A percentile compares a stretch with the other conserved stretches of the same genome.
These are phyloP conservation scores for Nettapus auritus DNA, from an alignment of 2,113 vertebrate species.

Conservation along the genomic window DNA sequence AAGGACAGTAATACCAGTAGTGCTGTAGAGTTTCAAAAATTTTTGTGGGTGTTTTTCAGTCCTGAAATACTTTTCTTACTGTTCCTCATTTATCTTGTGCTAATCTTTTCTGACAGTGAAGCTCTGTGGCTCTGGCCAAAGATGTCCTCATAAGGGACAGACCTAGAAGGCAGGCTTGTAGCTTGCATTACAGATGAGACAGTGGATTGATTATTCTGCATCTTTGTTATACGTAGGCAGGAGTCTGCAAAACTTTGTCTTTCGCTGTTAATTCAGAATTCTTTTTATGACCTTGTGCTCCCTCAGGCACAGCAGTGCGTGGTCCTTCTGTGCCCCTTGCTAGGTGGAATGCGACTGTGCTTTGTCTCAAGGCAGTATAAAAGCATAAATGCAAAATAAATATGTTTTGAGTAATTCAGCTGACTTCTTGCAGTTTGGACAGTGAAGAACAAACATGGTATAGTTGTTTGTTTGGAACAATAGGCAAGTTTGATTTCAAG, in stretches of 20 bases:
- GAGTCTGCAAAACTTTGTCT: background rate
- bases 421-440: background rate
- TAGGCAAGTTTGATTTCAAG: background rate
- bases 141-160: background rate
- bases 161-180: background rate
- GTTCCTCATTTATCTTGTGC: background rate
- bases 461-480: background rate
- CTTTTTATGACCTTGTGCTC: background rate
- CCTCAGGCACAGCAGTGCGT: background rate
- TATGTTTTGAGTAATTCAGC: background rate
- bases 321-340: background rate
- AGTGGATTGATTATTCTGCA: background rate
- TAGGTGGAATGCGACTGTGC: background rate
- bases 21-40: background rate
- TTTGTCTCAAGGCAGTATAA: background rate
- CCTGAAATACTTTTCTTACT: background rate
- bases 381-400: background rate
- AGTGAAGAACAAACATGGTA: background rate
- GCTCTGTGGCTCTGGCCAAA: background rate
- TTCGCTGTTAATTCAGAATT: background rate
- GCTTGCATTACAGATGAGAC: background rate
- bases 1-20: background rate
- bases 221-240: background rate
- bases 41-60: background rate
- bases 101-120: background rate